These are phyloP conservation scores for Haemorhous mexicanus DNA, from an alignment of 2,113 vertebrate species.

Conservation along the genomic window DNA sequence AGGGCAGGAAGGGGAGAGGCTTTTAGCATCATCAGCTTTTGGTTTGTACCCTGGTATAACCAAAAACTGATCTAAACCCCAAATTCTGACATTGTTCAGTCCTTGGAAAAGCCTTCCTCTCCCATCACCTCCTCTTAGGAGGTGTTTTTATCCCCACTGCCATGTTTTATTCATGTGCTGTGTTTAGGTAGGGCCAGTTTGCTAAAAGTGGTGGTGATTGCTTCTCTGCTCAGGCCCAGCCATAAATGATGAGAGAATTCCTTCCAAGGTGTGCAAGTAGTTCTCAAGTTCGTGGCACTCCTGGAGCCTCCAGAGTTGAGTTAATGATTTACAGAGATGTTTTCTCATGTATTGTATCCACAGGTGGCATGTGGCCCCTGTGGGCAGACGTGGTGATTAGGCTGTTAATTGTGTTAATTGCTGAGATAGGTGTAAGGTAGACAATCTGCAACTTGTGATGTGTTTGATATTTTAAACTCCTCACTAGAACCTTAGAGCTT, in stretches of 20 bases:
- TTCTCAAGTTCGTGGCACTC: background rate
- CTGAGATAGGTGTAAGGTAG: fast-evolving
- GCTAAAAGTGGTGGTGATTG: background rate
- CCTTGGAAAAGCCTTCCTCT: background rate
- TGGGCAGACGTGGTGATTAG: background rate
- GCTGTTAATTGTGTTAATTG: background rate
- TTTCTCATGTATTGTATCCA: background rate
- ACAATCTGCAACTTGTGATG: background rate
- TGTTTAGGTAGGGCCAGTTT: background rate
- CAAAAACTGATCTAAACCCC: too few relatives aligned
- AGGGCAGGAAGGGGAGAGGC: background rate
- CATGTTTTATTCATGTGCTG: background rate
- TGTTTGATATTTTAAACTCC: background rate
- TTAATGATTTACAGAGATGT: background rate
- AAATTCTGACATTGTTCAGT: background rate
- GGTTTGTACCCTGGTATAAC: fast-evolving
- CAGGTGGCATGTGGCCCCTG: fast-evolving
- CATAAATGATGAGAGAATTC: background rate
- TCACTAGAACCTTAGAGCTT: background rate
- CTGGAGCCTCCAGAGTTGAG: background rate
- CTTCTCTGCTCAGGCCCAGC: background rate
- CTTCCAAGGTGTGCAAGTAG: background rate
- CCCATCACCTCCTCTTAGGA: background rate
- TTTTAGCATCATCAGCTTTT: background rate
- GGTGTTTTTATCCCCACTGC: fast-evolving